phyloP scores from a whole-genome alignment of 2,797 vertebrate species.

The Tokudaia tokunoshimensis region DNA sequence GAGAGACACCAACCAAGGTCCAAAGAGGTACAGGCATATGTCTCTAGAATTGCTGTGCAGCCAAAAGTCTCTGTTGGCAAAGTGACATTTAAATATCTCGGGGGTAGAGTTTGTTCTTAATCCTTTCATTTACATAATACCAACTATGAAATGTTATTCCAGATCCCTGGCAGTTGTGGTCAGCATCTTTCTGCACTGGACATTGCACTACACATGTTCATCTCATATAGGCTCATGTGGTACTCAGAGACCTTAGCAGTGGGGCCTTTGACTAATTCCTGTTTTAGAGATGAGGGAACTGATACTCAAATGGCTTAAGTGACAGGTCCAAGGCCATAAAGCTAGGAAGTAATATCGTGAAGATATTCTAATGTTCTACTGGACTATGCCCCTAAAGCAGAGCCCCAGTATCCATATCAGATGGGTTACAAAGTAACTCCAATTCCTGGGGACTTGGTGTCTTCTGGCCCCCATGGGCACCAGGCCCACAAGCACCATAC shows the following conservation, averaged over 20 bases:
- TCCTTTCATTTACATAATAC: neutral
- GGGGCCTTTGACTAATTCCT: neutral
- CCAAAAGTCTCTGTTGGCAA: constrained; percentile 9
- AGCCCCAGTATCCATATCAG: neutral
- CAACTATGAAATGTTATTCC: neutral
- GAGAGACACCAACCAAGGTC: constrained; percentile 19
- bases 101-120: neutral
- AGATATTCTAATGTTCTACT: neutral
- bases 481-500: neutral
- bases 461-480: neutral
- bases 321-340: constrained; percentile 3
- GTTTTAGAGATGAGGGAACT: constrained; percentile 22
- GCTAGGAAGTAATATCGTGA: neutral
- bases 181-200: neutral
- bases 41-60: neutral
- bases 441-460: neutral
- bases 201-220: neutral
- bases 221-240: neutral
- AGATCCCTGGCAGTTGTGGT: neutral
- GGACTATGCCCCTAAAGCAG: neutral
- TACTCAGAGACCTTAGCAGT: constrained; percentile 3
- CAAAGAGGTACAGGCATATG: neutral
- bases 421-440: neutral
- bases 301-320: neutral
- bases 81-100: constrained; percentile 32